These are phyloP conservation scores for Vidua macroura DNA, from an alignment of 2,113 vertebrate species.

Conservation along the genomic window DNA sequence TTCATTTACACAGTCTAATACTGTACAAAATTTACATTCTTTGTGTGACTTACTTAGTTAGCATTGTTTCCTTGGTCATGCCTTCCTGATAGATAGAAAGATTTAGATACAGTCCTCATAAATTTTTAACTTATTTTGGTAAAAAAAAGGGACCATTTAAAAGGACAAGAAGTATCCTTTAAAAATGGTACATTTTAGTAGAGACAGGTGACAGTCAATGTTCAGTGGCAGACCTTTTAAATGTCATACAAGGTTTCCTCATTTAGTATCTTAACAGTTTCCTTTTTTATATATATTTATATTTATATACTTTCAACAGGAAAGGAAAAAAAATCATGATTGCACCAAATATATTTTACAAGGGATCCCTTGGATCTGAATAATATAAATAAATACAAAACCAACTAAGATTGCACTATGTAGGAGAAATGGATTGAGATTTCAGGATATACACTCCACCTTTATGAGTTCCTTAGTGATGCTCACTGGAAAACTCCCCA, in stretches of 20 bases:
- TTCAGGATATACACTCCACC: conserved; percentile 60
- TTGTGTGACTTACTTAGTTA: conserved; percentile 73
- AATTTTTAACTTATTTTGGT: conserved; percentile 71
- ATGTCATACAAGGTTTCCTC: conserved; percentile 54
- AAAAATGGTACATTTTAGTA: conserved; percentile 68
- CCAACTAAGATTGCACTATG: conserved; percentile 79
- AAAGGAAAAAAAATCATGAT: conserved; percentile 71
- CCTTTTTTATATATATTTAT: conserved; percentile 72
- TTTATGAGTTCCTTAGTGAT: conserved; percentile 46
- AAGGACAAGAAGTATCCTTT: conserved; percentile 76
- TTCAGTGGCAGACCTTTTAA: conserved; percentile 61
- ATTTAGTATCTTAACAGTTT: conserved; percentile 58
- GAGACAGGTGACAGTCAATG: conserved; percentile 62
- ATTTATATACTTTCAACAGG: conserved; percentile 71
- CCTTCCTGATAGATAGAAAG: conserved; percentile 81
- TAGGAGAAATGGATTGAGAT: conserved; percentile 70
- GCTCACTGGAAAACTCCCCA: conserved; percentile 43
- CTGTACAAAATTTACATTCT: conserved; percentile 87
- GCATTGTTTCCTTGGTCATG: conserved; percentile 75
- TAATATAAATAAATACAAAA: conserved; percentile 84
- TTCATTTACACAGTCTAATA: conserved; percentile 85
- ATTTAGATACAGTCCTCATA: conserved; percentile 78
- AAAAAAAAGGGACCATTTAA: conserved; percentile 72
- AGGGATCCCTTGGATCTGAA: conserved; percentile 81
- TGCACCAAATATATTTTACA: conserved; percentile 81